These are phyloP conservation scores for Nipponacmea schrenckii DNA, from an alignment of 2,888 invertebrate genomes.

Conservation along the genomic window DNA sequence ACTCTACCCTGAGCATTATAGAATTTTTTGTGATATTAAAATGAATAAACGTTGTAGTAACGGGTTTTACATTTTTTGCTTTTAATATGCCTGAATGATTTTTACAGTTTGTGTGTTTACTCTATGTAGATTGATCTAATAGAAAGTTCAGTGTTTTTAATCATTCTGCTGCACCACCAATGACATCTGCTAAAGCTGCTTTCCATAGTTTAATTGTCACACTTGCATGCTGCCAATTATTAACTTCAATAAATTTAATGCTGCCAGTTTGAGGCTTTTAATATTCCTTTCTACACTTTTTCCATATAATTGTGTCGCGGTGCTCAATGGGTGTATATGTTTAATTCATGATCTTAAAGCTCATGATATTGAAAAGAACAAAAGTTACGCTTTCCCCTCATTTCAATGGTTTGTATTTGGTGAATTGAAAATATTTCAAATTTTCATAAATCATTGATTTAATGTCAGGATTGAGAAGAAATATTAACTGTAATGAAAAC, in stretches of 20 bases:
- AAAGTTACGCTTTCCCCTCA: conserved; percentile 2
- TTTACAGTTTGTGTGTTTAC: background rate
- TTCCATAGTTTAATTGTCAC: background rate
- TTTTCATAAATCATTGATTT: background rate
- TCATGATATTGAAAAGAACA: background rate
- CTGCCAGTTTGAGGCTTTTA: background rate
- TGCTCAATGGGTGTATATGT: background rate
- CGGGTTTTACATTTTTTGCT: too few species aligned
- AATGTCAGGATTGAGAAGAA: background rate
- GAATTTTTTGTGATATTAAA: too few species aligned
- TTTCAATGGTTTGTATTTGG: background rate
- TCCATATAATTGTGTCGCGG: background rate
- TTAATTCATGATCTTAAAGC: conserved; percentile 1
- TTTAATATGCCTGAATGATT: background rate
- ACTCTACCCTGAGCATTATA: too few species aligned
- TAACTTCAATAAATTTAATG: background rate
- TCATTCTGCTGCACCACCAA: background rate
- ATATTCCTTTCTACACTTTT: background rate
- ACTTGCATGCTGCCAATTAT: conserved; percentile 2
- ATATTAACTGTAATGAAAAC: background rate
- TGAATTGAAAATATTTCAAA: background rate
- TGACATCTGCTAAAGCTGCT: conserved; percentile 7
- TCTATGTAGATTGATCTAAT: background rate
- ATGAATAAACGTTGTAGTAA: too few species aligned
- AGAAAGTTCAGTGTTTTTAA: background rate